These are phyloP conservation scores for Andricus grossulariae DNA, from an alignment of 1,140 invertebrate genomes.

Conservation along the genomic window DNA sequence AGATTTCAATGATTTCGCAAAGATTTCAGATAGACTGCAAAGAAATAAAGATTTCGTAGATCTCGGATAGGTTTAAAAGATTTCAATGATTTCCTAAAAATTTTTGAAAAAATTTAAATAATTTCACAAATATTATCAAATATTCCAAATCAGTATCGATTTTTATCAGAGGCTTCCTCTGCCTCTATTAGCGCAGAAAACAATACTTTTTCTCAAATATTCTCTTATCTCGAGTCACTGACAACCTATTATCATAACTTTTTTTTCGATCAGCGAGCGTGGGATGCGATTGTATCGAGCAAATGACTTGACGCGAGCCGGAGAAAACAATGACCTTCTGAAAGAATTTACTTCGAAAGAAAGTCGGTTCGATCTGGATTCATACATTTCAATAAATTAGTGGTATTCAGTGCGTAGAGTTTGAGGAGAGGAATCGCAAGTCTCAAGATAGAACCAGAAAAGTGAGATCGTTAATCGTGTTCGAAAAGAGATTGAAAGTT, in stretches of 20 bases:
- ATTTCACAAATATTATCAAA: too few relatives aligned
- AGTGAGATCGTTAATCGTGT: constrained; percentile 23
- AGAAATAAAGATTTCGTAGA: too few relatives aligned
- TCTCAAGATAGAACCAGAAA: background rate
- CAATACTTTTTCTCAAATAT: background rate
- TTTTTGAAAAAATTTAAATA: too few relatives aligned
- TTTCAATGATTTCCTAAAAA: too few relatives aligned
- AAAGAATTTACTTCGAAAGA: constrained; percentile 8
- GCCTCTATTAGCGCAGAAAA: too few relatives aligned
- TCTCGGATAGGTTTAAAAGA: too few relatives aligned
- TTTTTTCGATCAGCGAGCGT: background rate
- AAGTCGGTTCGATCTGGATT: constrained; percentile 24
- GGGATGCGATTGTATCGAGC: background rate
- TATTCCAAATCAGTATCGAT: too few relatives aligned
- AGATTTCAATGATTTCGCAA: too few relatives aligned
- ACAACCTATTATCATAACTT: constrained; percentile 21
- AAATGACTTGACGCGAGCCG: constrained; percentile 7
- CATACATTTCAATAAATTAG: constrained; percentile 29
- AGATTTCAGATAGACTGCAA: too few relatives aligned
- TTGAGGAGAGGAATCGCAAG: constrained; percentile 3
- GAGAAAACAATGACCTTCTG: constrained; percentile 29
- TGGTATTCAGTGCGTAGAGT: constrained; percentile 14
- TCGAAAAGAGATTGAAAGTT: constrained; percentile 25
- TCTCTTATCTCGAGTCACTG: background rate
- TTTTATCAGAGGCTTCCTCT: too few relatives aligned